Conservation (phyloP, 2,888 invertebrate genomes). For the Noctua janthe region DNA sequence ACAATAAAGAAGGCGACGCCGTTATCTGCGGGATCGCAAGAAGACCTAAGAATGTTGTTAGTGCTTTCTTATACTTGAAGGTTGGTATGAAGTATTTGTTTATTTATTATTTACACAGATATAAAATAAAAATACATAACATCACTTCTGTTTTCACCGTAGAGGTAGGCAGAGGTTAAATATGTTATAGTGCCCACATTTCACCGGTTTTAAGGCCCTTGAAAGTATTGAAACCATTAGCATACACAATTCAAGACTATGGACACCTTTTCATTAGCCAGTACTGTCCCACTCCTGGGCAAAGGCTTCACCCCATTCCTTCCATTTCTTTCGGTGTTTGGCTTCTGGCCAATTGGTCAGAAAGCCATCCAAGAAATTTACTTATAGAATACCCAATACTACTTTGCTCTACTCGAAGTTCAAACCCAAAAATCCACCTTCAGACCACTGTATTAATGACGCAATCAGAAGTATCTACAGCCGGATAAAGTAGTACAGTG, state of each 20-base stretch:
- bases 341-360: background rate
- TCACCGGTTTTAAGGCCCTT: background rate
- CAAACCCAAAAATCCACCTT: no score
- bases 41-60: conserved; percentile 90
- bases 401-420: no score
- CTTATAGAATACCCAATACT: no score
- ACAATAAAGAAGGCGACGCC: conserved; percentile 90
- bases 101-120: background rate
- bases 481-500: no score
- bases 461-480: no score
- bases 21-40: conserved; percentile 91
- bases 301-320: background rate
- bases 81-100: conserved; percentile 69
- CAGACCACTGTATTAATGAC: background rate
- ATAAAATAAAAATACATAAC: background rate
- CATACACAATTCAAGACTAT: background rate
- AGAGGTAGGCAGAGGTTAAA: background rate
- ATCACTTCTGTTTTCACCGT: background rate
- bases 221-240: no score
- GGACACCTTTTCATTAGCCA: background rate
- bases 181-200: background rate
- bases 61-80: conserved; percentile 91
- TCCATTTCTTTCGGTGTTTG: background rate
- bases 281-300: background rate
- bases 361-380: background rate